These are phyloP conservation scores for Steatocranus sp. DNA, from an alignment of 2,797 vertebrate genomes.

Conservation along the genomic window DNA sequence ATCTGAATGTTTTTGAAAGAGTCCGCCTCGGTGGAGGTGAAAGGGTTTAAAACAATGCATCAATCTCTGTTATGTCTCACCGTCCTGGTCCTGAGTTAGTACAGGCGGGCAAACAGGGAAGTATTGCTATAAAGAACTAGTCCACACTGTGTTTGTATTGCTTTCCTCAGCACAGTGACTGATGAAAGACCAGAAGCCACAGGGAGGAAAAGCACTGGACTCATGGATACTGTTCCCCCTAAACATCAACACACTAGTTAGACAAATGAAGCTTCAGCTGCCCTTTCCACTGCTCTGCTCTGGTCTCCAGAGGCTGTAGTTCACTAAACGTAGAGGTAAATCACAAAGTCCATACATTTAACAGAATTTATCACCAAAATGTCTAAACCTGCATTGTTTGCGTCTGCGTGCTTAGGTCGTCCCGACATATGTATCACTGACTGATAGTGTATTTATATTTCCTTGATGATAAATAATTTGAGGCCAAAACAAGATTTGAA, in stretches of 20 bases:
- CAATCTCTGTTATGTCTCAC: conserved; percentile 48
- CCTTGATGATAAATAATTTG: background rate
- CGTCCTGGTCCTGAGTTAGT: conserved; percentile 48
- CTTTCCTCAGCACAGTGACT: conserved; percentile 64
- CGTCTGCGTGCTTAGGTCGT: background rate
- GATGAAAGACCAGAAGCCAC: conserved; percentile 72
- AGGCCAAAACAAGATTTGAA: background rate
- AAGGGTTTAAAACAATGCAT: conserved; percentile 57
- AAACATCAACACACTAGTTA: conserved; percentile 75
- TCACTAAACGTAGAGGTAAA: background rate
- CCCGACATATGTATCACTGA: background rate
- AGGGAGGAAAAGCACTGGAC: conserved; percentile 57
- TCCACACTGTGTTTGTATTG: conserved; percentile 61
- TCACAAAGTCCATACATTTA: background rate
- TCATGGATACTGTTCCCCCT: conserved; percentile 67
- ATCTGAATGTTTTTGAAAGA: background rate
- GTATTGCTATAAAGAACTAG: conserved; percentile 50
- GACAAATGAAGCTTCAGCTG: conserved; percentile 60
- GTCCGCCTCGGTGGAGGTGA: conserved; percentile 26
- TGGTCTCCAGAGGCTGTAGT: conserved; percentile 13
- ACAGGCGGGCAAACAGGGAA: conserved; percentile 47
- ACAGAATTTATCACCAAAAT: background rate
- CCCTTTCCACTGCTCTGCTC: background rate
- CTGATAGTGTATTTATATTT: background rate
- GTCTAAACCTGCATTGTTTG: background rate